These are phyloP conservation scores for Spinus pinus DNA, from an alignment of 2,797 vertebrate genomes.

Conservation along the genomic window DNA sequence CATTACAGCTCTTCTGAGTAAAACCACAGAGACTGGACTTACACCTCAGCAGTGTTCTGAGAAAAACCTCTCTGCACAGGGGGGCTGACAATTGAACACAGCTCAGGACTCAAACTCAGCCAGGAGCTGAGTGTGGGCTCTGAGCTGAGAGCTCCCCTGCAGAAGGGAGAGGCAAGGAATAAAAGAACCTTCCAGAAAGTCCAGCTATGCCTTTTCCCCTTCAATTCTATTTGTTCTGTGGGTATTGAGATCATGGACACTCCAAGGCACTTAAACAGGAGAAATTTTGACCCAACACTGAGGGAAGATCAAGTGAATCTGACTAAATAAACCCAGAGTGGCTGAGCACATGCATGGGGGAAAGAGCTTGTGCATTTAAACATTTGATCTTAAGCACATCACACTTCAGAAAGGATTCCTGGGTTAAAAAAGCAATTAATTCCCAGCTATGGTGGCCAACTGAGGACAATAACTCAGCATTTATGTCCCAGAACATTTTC, in stretches of 20 bases:
- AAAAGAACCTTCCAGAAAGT: neutral
- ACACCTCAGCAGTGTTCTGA: neutral
- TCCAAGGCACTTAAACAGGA: neutral
- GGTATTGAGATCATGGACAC: neutral
- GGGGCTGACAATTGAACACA: neutral
- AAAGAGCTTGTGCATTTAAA: neutral
- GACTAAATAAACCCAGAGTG: neutral
- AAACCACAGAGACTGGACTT: neutral
- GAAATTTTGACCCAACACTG: neutral
- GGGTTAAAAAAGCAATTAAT: no score
- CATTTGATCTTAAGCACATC: neutral
- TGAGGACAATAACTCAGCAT: neutral
- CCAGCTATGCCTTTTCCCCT: neutral
- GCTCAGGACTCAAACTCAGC: neutral
- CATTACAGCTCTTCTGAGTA: neutral
- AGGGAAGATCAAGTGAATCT: neutral
- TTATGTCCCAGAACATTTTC: neutral
- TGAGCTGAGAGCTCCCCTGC: neutral
- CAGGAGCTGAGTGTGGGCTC: neutral
- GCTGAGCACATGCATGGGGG: neutral
- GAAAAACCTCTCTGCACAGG: neutral
- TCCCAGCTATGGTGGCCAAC: neutral
- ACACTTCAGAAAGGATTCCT: neutral
- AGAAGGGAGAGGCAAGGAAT: neutral
- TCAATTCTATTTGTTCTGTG: neutral